Percentiles rank a stretch among this genome's conserved stretches.
phyloP scores from a whole-genome alignment of 2,113 vertebrate species.

The Psilopsiagon aurifrons region DNA sequence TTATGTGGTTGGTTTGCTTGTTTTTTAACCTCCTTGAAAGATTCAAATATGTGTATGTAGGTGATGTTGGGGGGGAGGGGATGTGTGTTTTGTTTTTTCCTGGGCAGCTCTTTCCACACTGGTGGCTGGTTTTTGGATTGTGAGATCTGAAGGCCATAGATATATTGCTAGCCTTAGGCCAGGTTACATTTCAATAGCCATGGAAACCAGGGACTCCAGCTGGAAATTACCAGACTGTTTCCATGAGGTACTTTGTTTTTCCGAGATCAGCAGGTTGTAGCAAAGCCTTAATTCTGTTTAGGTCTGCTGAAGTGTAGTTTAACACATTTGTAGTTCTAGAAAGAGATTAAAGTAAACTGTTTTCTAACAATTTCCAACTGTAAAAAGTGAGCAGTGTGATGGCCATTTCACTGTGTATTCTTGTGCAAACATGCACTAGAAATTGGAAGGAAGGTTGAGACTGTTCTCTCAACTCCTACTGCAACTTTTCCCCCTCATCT shows the following conservation, averaged over 20 bases:
- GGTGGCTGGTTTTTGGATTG: not conserved
- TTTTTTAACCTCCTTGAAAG: not conserved
- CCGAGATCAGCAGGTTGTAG: not conserved
- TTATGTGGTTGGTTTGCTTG: too few relatives aligned
- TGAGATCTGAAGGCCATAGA: too few relatives aligned
- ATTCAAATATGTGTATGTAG: not conserved
- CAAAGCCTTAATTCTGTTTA: not conserved
- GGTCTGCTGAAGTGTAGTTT: not conserved
- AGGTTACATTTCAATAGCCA: not conserved
- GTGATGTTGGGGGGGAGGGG: not conserved
- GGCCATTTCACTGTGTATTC: not conserved
- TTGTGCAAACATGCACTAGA: rapidly evolving
- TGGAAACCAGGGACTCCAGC: not conserved
- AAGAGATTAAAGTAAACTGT: not conserved
- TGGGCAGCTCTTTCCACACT: not conserved
- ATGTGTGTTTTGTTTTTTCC: not conserved
- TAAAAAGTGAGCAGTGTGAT: not conserved
- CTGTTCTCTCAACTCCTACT: not conserved
- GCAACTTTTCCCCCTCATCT: not conserved
- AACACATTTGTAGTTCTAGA: not conserved
- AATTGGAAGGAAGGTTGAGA: not conserved
- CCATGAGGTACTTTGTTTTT: rapidly evolving
- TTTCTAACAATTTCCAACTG: not conserved
- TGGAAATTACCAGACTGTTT: not conserved
- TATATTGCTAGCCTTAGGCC: not conserved